A percentile compares a stretch with the other conserved stretches of the same genome.
Conservation (phyloP, 2,113 vertebrate species). For the Oreochromis tanganicae region DNA sequence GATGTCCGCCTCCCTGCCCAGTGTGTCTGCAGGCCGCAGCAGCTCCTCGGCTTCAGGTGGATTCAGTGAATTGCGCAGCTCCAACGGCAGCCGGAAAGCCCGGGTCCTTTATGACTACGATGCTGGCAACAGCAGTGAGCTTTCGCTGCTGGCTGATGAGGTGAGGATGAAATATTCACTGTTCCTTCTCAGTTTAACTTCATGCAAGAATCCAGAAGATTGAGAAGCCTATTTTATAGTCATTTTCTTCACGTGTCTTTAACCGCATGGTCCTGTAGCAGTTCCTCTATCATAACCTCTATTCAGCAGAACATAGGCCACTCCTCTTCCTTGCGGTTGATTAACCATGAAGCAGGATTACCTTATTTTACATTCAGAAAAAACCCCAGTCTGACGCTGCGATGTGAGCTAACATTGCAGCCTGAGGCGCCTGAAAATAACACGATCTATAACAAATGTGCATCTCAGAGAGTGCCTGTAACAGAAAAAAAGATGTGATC, state of each 20-base stretch:
- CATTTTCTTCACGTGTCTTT: neutral
- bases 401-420: too few relatives aligned
- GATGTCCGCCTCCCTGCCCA: conserved; percentile 78
- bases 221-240: neutral
- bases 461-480: neutral
- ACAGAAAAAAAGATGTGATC: neutral
- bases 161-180: conserved; percentile 55
- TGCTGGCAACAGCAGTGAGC: conserved; percentile 91
- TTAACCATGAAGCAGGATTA: neutral
- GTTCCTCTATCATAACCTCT: neutral
- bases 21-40: conserved; percentile 65
- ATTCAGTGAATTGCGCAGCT: conserved; percentile 82
- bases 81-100: conserved; percentile 86
- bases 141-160: conserved; percentile 96
- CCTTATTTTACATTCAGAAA: neutral
- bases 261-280: neutral
- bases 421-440: neutral
- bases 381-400: neutral
- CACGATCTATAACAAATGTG: neutral
- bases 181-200: neutral
- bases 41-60: conserved; percentile 71
- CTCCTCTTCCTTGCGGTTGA: conserved; percentile 11
- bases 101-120: conserved; percentile 97
- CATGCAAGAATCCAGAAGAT: neutral
- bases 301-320: neutral